Evolutionary conservation across 2,888 invertebrate genomes (phyloP), one percentile per base, ranked within the genome.

Genomic region (Steinernema hermaphroditum): DNA sequence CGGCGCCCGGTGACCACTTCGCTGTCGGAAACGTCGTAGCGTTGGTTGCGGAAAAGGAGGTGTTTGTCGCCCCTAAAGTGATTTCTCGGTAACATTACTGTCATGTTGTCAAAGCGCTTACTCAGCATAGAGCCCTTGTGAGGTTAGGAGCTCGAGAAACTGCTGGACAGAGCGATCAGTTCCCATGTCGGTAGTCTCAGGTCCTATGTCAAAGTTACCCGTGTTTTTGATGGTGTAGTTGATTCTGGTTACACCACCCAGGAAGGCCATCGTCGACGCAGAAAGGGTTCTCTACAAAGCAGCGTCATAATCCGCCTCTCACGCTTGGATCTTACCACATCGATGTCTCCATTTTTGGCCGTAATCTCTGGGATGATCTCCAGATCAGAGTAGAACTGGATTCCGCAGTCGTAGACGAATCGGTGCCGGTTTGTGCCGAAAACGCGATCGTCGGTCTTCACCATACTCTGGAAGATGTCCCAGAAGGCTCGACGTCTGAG

Each of bases 371-470:
- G 6, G 27, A 9, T 6, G 54, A 54, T 22, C 6, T 54, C 54
- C 22, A 27, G 4, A 14, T 24, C 19, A 12, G 54, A 54, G 54
- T 27, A 54, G 54, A 22, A 27, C 4, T 24, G 54, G n/a, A 22
- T 14, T 1, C 54, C 54, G 27, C 54, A 54, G 54, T 54, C 54
- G 54, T 54, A 54, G 27, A 54, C 54, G 27, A 54, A 54, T 22
- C 19, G 6, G 54, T 54, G 27, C 24, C 2, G 22, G 19, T 54
- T 24, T 2, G 24, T 27, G 22, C 54, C 54, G 16, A 54, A 54
- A 6, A 22, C 6, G 19, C 6, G 2, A 14, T 24, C 8, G 27
- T 54, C 27, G n/a, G 22, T 12, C 19, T 9, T 24, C 6, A 54
- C 2, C 6, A 54, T 22, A 4, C 14, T 12, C 54, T 27, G 54